phyloP scores from a whole-genome alignment of 2,113 vertebrate species.

The Malurus cyaneus region DNA sequence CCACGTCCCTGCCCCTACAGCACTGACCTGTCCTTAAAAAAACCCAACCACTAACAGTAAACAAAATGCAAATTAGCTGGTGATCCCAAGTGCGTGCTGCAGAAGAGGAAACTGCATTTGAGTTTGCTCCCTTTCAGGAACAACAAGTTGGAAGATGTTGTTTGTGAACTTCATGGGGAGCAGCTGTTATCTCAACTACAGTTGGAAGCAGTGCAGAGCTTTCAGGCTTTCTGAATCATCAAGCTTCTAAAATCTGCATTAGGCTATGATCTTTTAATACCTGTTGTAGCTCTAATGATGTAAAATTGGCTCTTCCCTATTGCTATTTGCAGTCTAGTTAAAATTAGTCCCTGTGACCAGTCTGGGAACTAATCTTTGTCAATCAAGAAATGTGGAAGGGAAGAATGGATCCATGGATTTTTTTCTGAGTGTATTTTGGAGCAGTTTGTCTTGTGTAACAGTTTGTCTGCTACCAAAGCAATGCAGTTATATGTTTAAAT shows the following conservation, averaged over 20 bases:
- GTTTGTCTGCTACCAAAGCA: background rate
- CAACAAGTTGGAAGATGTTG: background rate
- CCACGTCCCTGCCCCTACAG: background rate
- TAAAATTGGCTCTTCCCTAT: background rate
- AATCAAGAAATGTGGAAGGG: background rate
- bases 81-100: background rate
- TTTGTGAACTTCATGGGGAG: background rate
- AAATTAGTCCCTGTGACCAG: background rate
- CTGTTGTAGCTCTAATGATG: background rate
- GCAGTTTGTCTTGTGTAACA: background rate
- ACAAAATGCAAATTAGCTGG: background rate
- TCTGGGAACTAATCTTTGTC: background rate
- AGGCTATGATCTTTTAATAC: background rate
- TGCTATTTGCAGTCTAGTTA: background rate
- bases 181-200: background rate
- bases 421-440: background rate
- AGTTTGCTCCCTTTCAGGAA: background rate
- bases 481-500: background rate
- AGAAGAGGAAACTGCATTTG: background rate
- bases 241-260: background rate
- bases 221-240: background rate
- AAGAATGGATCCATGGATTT: background rate
- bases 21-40: background rate
- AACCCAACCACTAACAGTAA: background rate
- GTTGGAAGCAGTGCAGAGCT: background rate